A percentile compares a stretch with the other conserved stretches of the same genome.
Conservation (phyloP, 2,113 vertebrate genomes). For the Penelope pileata region DNA sequence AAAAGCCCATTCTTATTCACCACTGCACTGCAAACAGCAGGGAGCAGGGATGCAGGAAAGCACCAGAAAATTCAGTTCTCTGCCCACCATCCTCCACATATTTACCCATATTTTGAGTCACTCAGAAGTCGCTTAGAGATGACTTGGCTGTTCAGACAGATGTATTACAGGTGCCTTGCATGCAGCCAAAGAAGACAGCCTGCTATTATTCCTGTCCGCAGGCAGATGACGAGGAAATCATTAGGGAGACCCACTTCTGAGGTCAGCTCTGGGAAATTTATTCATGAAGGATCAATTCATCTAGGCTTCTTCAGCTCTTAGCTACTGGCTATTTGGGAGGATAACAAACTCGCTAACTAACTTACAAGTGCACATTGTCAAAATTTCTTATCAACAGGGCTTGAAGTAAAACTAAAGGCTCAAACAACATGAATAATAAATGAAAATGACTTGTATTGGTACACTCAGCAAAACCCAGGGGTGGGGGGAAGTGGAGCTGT, state of each 20-base stretch:
- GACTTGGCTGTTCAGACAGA: background rate
- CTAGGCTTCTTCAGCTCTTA: background rate
- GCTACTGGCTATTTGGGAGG: background rate
- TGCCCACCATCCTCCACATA: background rate
- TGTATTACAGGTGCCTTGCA: rapidly evolving
- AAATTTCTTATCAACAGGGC: constrained; percentile 8
- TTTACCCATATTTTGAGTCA: background rate
- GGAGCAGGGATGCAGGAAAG: background rate
- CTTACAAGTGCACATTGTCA: background rate
- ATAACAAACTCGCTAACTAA: constrained; percentile 11
- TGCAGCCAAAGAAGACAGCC: background rate
- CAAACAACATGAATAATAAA: constrained; percentile 27
- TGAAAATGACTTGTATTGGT: constrained; percentile 17
- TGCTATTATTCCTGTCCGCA: background rate
- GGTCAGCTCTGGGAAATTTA: background rate
- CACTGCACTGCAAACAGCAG: background rate
- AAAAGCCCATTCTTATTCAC: background rate
- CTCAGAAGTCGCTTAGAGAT: background rate
- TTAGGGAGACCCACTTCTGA: background rate
- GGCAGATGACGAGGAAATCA: background rate
- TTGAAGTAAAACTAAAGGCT: constrained; percentile 27
- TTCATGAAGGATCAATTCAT: background rate
- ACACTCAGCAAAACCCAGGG: background rate
- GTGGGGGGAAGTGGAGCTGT: background rate
- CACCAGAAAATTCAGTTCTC: background rate